Evolutionary conservation across 2,113 vertebrate species (phyloP).

Genomic region (Cariama cristata): DNA sequence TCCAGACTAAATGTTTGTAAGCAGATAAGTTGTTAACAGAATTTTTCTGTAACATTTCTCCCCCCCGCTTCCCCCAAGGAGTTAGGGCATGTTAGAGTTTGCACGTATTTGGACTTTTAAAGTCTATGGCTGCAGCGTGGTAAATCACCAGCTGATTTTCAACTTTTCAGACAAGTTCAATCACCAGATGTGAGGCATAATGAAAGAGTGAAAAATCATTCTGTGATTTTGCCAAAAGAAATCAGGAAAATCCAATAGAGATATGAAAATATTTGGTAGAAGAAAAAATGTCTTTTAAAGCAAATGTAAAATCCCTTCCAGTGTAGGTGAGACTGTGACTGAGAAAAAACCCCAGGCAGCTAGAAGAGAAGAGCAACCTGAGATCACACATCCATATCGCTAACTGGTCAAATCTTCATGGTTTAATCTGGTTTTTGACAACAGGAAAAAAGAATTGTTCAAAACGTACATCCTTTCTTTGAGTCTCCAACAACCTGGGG

Average conservation of each 20-base stretch:
- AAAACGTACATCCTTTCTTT: background rate
- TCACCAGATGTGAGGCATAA: background rate
- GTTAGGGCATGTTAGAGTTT: background rate
- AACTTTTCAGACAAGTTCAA: background rate
- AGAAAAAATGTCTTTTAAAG: background rate
- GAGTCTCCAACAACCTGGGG: background rate
- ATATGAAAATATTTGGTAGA: background rate
- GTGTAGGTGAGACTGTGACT: background rate
- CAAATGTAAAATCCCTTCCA: background rate
- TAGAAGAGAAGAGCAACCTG: background rate
- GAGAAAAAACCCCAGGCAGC: background rate
- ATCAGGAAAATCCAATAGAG: background rate
- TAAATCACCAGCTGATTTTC: background rate
- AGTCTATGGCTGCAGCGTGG: background rate
- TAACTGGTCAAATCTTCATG: background rate
- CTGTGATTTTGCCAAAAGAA: background rate
- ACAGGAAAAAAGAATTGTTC: background rate
- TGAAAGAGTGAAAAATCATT: background rate
- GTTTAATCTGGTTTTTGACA: background rate
- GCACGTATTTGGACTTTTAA: background rate
- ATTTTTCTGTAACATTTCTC: background rate
- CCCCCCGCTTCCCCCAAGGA: fast-evolving
- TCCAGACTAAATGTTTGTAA: background rate
- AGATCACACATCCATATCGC: background rate
- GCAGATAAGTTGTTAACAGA: background rate